A percentile compares a stretch with the other conserved stretches of the same genome.
phyloP scores from a whole-genome alignment of 2,888 invertebrate genomes.

The Piscicola geometra region DNA sequence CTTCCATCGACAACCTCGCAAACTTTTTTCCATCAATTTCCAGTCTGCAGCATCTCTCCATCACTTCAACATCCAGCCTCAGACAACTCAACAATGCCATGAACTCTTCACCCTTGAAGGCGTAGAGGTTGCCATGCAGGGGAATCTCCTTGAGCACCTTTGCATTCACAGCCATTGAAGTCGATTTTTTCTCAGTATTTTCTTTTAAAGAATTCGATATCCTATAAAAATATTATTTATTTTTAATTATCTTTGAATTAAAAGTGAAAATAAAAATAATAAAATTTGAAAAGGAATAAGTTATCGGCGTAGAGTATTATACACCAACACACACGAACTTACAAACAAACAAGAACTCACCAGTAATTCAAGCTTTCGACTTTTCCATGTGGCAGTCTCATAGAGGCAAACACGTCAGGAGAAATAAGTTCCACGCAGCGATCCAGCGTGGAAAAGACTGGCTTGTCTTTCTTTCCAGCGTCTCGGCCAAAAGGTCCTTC shows the following conservation, averaged over 20 bases:
- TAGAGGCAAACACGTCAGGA: slow-evolving; percentile 38
- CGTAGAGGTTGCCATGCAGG: slow-evolving; percentile 49
- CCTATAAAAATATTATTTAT: no score
- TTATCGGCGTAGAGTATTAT: no score
- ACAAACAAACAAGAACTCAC: not conserved
- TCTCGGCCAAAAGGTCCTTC: slow-evolving; percentile 35
- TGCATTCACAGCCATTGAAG: no score
- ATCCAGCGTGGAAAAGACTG: slow-evolving; percentile 42
- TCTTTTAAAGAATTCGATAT: no score
- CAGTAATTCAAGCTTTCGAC: slow-evolving; percentile 15
- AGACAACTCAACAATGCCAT: slow-evolving; percentile 49
- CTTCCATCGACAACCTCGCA: slow-evolving; percentile 49
- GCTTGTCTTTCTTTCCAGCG: no score
- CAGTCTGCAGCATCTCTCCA: slow-evolving; percentile 35
- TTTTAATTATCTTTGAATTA: no score
- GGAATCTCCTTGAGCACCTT: slow-evolving; percentile 44
- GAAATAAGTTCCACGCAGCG: slow-evolving; percentile 43
- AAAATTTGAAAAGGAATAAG: no score
- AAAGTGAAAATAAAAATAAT: no score
- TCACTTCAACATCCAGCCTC: slow-evolving; percentile 46
- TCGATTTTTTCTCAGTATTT: no score
- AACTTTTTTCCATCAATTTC: slow-evolving; percentile 51
- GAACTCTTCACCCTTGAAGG: slow-evolving; percentile 49
- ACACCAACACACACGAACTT: no score
- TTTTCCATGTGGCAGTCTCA: slow-evolving; percentile 30